phyloP scores from a whole-genome alignment of 2,797 vertebrate genomes.

The Crocidura indochinensis region DNA sequence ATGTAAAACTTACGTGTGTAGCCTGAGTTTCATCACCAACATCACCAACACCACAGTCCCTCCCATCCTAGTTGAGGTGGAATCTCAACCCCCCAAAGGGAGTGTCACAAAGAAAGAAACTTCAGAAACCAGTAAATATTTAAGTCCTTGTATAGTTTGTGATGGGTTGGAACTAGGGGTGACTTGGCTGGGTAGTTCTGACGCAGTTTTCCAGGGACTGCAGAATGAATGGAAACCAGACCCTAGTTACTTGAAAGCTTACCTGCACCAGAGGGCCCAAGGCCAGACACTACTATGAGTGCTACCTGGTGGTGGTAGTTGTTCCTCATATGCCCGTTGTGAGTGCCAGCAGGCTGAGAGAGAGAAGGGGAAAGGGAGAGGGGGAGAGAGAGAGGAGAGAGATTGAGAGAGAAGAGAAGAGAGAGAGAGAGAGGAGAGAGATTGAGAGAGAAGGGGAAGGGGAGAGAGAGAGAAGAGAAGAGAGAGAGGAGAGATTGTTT shows the following conservation, averaged over 20 bases:
- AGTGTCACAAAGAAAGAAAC: too few species aligned
- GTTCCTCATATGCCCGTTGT: background rate
- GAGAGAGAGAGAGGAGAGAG: background rate
- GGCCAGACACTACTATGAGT: constrained; percentile 4
- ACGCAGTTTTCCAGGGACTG: constrained; percentile 19
- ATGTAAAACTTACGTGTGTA: too few species aligned
- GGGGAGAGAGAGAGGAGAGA: background rate
- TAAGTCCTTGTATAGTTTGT: background rate
- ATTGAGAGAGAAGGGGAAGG: too few species aligned
- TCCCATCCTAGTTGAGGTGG: too few species aligned
- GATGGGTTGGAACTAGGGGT: background rate
- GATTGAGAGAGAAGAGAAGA: background rate
- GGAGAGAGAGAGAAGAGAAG: background rate
- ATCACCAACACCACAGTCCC: too few species aligned
- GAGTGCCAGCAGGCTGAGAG: background rate
- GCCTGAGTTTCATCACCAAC: too few species aligned
- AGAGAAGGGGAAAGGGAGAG: background rate
- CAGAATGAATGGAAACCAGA: constrained; percentile 31
- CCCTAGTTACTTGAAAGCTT: constrained; percentile 54
- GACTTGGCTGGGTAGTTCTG: constrained; percentile 7
- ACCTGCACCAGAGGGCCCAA: background rate
- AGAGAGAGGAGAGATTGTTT: background rate
- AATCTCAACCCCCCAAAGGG: too few species aligned
- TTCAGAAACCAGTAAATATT: too few species aligned
- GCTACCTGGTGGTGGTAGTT: background rate